A percentile compares a stretch with the other conserved stretches of the same genome.
Evolutionary conservation across 2,888 invertebrate species (phyloP).

Genomic region (Heliconius sara): DNA sequence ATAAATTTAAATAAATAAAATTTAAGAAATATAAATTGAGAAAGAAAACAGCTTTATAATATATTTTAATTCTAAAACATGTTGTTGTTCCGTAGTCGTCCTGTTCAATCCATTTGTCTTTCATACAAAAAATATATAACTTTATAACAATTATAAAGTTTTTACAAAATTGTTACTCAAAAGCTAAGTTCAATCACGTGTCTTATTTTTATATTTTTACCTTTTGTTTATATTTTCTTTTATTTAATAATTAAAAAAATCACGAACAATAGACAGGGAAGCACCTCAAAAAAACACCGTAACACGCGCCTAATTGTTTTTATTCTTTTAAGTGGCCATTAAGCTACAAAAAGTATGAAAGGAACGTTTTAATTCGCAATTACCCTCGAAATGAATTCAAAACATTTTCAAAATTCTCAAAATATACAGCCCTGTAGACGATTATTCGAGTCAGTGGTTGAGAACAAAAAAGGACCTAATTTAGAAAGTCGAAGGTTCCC

Average conservation of each 20-base stretch:
- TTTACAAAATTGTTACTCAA: too few species aligned
- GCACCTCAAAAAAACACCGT: constrained; percentile 1
- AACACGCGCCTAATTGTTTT: constrained; percentile 20
- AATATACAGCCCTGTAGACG: constrained; percentile 28
- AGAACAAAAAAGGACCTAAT: constrained; percentile 48
- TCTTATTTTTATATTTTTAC: too few species aligned
- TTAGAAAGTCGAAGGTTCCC: constrained; percentile 39
- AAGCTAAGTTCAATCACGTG: too few species aligned
- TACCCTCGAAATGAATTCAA: constrained; percentile 45
- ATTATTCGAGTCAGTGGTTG: constrained; percentile 37
- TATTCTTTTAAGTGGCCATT: constrained; percentile 38
- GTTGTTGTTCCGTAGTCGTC: too few species aligned
- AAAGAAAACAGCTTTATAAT: too few species aligned
- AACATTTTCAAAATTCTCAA: constrained; percentile 45
- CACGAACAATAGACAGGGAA: constrained; percentile 1
- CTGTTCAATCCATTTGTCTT: too few species aligned
- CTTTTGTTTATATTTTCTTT: too few species aligned
- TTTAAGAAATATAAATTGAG: too few species aligned
- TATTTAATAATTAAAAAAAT: neutral
- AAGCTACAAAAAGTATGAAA: constrained; percentile 41
- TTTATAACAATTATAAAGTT: too few species aligned
- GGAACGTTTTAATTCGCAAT: constrained; percentile 43
- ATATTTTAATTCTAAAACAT: too few species aligned
- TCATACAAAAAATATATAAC: too few species aligned
- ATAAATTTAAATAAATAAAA: too few species aligned